These are phyloP conservation scores for Myrmecophaga tridactyla DNA, from an alignment of 2,113 vertebrate genomes.

Conservation along the genomic window DNA sequence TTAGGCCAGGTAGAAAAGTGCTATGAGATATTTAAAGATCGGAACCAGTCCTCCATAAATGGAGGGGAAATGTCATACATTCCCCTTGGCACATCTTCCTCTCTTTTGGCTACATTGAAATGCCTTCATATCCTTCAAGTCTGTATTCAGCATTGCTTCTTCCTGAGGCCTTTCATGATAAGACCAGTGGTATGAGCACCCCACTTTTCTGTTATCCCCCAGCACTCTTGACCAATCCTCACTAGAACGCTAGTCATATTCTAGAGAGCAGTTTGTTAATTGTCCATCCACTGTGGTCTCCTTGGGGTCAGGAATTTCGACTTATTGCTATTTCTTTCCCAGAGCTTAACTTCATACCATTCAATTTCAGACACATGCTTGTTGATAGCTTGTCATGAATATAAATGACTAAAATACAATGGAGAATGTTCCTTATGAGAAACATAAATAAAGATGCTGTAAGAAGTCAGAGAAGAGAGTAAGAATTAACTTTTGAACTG, in stretches of 20 bases:
- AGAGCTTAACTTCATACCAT: neutral
- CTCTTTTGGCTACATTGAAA: neutral
- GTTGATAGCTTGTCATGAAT: neutral
- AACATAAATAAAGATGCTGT: neutral
- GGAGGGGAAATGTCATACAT: rapidly evolving
- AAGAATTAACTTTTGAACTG: neutral
- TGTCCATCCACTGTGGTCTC: neutral
- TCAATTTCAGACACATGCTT: neutral
- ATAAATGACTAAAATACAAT: neutral
- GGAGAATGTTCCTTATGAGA: neutral
- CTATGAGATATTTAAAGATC: neutral
- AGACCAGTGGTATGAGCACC: no score
- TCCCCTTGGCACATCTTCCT: neutral
- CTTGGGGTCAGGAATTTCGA: neutral
- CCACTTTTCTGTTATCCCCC: neutral
- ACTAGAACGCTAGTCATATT: neutral
- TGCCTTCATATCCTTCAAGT: no score
- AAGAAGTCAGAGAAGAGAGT: neutral
- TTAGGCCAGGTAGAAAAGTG: neutral
- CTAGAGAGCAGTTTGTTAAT: neutral
- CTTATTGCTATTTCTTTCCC: neutral
- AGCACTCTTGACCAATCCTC: neutral
- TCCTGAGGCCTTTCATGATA: neutral
- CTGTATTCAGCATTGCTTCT: neutral
- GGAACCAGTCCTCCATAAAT: neutral